Evolutionary conservation across 2,797 vertebrate genomes (phyloP), one percentile per base, ranked within the genome.

Genomic region (Pteropus rufus): DNA sequence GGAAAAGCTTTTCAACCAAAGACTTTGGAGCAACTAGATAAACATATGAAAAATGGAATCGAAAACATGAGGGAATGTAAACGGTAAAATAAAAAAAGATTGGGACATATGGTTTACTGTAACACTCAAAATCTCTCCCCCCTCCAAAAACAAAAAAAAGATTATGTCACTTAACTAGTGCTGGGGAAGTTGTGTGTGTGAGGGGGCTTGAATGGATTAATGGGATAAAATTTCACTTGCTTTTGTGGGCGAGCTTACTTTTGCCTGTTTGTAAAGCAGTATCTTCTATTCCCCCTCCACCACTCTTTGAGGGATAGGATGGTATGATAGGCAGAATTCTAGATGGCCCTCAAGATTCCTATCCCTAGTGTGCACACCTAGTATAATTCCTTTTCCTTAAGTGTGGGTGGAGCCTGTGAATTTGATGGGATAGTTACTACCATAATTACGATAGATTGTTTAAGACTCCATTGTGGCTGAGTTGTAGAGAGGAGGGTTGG

Each of bases 1-100:
- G 23, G 46, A 84, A 93, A 85, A n/a, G 0, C 46, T 75, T 93
- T 95, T n/a, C 83, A 93, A 70, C 21, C 29, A 72, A 93, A 85
- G 52, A 44, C 58, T 76, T 62, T 69, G 36, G 60, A 93, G 62
- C 26, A 95, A 76, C 62, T 86, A 58, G 54, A 75, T 65, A 95
- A 85, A 46, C 34, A 29, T n/a, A 52, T 19, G 54, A 58, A 83
- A 70, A 93, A 88, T 93, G 46, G 44, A 91, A 80, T 26, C 60
- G 26, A 95, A 95, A 94, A 46, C 44, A 75, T 23, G 54, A 91
- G 36, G 65, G 39, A 56, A 5, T 76, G 60, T 41, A 46, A 69
- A 77, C 80, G 29, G 54, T 69, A 31, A 9, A 62, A 69, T 62
- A 10, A 2, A 31, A 54, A 91, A 77, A 89, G 36, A 54, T 4